phyloP scores from a whole-genome alignment of 2,888 invertebrate genomes.

The Theristus sp. region DNA sequence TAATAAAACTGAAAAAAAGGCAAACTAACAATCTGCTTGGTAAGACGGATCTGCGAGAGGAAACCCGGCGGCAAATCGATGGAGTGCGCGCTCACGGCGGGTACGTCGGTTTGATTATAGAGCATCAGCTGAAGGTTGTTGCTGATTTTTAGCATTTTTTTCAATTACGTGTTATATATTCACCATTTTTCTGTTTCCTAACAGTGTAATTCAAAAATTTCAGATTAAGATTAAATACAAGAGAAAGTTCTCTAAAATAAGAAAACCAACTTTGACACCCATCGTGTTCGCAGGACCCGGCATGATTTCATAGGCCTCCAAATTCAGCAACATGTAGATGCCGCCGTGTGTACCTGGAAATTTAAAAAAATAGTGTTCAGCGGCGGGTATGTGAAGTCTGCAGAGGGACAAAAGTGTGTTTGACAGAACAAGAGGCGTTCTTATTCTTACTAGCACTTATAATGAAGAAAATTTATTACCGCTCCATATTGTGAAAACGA shows the following conservation, averaged over 20 bases:
- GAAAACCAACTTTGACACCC: constrained; percentile 4
- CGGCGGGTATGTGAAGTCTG: no score
- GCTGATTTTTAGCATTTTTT: no score
- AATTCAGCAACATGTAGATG: constrained; percentile 2
- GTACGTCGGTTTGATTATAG: not conserved
- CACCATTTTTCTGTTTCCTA: no score
- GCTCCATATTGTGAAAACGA: no score
- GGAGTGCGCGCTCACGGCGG: not conserved
- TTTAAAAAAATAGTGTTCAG: no score
- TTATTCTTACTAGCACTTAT: no score
- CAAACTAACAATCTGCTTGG: not conserved
- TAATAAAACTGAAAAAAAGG: not conserved
- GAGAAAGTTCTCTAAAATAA: no score
- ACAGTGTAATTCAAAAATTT: no score
- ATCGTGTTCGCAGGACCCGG: constrained; percentile 4
- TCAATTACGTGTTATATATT: no score
- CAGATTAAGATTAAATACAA: no score
- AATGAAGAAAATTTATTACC: no score
- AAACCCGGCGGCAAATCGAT: not conserved
- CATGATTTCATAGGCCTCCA: constrained; percentile 5
- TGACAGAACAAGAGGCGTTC: no score
- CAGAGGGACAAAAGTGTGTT: not conserved
- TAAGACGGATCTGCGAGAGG: not conserved
- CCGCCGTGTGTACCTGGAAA: constrained; percentile 1
- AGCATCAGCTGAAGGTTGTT: not conserved